Conservation (phyloP, 2,113 vertebrate species). For the Ranitomeya variabilis region DNA sequence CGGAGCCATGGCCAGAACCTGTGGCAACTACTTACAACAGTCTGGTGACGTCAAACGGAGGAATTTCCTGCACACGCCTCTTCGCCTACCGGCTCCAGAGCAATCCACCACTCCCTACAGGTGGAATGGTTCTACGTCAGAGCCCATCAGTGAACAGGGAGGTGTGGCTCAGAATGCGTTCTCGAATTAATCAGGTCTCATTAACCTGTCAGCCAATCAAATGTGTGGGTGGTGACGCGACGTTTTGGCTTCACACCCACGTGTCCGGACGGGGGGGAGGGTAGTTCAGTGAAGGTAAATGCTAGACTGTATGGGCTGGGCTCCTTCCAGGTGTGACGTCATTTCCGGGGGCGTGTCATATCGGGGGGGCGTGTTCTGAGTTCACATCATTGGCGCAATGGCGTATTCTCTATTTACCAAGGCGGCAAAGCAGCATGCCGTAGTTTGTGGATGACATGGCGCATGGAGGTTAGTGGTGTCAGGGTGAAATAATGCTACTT, state of each 20-base stretch:
- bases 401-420: too few species aligned
- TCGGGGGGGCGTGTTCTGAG: too few species aligned
- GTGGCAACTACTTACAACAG: slow-evolving; percentile 70
- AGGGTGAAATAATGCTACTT: too few species aligned
- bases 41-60: slow-evolving; percentile 64
- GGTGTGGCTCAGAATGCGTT: neutral
- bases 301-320: too few species aligned
- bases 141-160: neutral
- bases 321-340: too few species aligned
- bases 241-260: slow-evolving; percentile 30
- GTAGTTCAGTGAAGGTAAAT: slow-evolving; percentile 56
- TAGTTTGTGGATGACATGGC: too few species aligned
- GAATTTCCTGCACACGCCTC: slow-evolving; percentile 57
- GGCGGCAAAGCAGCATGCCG: too few species aligned
- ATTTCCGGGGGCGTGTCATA: too few species aligned
- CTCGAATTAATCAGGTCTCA: neutral
- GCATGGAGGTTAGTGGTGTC: too few species aligned
- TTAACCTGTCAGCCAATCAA: neutral
- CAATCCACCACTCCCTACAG: slow-evolving; percentile 22
- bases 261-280: slow-evolving; percentile 36
- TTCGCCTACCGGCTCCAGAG: neutral
- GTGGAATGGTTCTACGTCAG: slow-evolving; percentile 39
- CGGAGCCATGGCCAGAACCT: slow-evolving; percentile 59
- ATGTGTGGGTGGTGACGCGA: neutral
- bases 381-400: too few species aligned